A percentile compares a stretch with the other conserved stretches of the same genome.
These are phyloP conservation scores for Vannuccia rotundouncinata DNA, from an alignment of 2,888 invertebrate species.

Conservation along the genomic window DNA sequence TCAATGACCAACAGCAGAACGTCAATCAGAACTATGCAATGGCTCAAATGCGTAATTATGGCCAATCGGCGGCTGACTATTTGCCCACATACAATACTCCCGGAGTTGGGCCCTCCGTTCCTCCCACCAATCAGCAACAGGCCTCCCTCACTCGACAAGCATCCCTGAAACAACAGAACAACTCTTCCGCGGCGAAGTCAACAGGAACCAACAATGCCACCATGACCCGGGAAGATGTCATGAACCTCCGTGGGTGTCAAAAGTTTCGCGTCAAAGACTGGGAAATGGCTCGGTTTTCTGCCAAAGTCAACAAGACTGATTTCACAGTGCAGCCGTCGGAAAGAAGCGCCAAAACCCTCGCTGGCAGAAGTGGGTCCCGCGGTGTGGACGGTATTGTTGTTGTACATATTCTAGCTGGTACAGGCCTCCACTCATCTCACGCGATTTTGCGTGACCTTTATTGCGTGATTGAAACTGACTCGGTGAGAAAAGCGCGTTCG, in stretches of 20 bases:
- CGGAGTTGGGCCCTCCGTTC: not conserved
- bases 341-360: constrained; percentile 32
- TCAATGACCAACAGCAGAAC: not conserved
- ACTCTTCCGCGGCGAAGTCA: not conserved
- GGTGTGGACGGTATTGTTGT: constrained; percentile 46
- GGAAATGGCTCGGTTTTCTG: constrained; percentile 37
- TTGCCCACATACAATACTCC: not conserved
- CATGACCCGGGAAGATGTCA: constrained; percentile 27
- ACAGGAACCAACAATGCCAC: not conserved
- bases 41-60: not conserved
- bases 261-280: constrained; percentile 38
- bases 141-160: not conserved
- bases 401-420: constrained; percentile 58
- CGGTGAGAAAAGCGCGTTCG: constrained; percentile 89
- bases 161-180: constrained; percentile 7
- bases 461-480: constrained; percentile 92
- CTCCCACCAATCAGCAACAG: not conserved
- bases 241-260: not conserved
- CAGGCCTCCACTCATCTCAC: constrained; percentile 56
- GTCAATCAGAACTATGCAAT: not conserved
- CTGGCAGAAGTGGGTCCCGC: not conserved
- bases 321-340: constrained; percentile 28
- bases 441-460: constrained; percentile 69
- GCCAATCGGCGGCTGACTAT: not conserved
- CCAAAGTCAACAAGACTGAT: constrained; percentile 38